Percentiles rank a stretch among this genome's conserved stretches.
These are phyloP conservation scores for Harpegnathos saltator DNA, from an alignment of 1,140 invertebrate genomes.

Conservation along the genomic window DNA sequence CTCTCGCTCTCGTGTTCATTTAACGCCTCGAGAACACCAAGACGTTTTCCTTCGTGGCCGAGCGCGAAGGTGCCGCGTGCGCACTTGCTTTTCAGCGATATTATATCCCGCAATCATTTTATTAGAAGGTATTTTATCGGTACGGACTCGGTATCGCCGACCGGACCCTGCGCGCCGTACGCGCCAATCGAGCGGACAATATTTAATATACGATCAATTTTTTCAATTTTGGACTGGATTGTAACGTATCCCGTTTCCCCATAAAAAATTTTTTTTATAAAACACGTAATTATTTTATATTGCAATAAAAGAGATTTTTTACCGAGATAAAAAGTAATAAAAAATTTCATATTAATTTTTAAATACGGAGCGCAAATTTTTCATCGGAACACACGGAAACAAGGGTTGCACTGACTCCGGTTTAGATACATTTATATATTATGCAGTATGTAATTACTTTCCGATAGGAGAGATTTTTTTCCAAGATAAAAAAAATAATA, in stretches of 20 bases:
- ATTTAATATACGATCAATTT: constrained; percentile 59
- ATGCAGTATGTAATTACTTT: constrained; percentile 58
- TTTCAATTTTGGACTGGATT: constrained; percentile 44
- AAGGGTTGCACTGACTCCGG: constrained; percentile 34
- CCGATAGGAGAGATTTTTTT: constrained; percentile 53
- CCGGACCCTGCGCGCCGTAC: not conserved
- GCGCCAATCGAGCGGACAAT: constrained; percentile 35
- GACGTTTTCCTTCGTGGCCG: not conserved
- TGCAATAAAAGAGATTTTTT: constrained; percentile 60
- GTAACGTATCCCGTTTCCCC: constrained; percentile 45
- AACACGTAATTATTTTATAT: constrained; percentile 62
- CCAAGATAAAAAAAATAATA: constrained; percentile 53
- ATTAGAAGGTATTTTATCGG: constrained; percentile 30
- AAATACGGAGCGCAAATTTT: constrained; percentile 54
- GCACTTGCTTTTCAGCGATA: constrained; percentile 1
- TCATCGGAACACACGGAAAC: constrained; percentile 52
- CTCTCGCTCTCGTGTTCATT: constrained; percentile 40
- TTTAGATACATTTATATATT: constrained; percentile 61
- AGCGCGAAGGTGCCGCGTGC: not conserved
- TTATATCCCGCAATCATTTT: not conserved
- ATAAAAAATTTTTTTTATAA: constrained; percentile 53
- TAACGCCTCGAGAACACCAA: constrained; percentile 36
- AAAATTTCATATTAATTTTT: constrained; percentile 63
- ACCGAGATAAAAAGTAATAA: constrained; percentile 61
- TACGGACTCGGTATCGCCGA: not conserved